These are phyloP conservation scores for Baccha elongata DNA, from an alignment of 2,888 invertebrate species.

Conservation along the genomic window DNA sequence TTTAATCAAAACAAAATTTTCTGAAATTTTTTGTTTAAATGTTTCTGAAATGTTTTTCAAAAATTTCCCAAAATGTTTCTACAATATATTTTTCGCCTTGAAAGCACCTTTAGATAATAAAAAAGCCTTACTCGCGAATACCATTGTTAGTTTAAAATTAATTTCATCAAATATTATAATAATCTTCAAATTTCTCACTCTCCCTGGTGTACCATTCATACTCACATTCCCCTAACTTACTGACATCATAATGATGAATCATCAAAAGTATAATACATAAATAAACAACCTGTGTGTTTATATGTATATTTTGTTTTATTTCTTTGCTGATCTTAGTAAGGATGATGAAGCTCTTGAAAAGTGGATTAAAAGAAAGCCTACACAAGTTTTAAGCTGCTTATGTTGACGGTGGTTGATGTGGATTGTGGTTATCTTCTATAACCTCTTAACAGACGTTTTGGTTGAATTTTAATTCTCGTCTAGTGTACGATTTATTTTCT, in stretches of 20 bases:
- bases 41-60: no score
- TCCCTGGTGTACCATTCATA: no score
- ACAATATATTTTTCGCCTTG: no score
- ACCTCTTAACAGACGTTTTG: slow-evolving; percentile 22
- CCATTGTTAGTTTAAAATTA: no score
- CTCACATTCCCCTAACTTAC: no score
- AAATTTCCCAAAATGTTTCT: no score
- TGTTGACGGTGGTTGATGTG: slow-evolving; percentile 6
- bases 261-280: not conserved
- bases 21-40: no score
- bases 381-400: not conserved
- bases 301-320: not conserved
- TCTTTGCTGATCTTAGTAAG: slow-evolving; percentile 8
- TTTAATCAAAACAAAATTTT: no score
- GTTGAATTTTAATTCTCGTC: not conserved
- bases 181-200: no score
- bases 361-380: not conserved
- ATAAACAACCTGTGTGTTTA: not conserved
- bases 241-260: slow-evolving; percentile 22
- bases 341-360: slow-evolving; percentile 9
- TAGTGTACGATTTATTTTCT: not conserved
- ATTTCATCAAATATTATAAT: no score
- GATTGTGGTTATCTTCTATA: slow-evolving; percentile 6
- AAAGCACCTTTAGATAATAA: no score
- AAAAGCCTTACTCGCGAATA: no score